Base-by-base conservation (phyloP, 2,797 vertebrate genomes). In the Babyrousa celebensis region DNA sequence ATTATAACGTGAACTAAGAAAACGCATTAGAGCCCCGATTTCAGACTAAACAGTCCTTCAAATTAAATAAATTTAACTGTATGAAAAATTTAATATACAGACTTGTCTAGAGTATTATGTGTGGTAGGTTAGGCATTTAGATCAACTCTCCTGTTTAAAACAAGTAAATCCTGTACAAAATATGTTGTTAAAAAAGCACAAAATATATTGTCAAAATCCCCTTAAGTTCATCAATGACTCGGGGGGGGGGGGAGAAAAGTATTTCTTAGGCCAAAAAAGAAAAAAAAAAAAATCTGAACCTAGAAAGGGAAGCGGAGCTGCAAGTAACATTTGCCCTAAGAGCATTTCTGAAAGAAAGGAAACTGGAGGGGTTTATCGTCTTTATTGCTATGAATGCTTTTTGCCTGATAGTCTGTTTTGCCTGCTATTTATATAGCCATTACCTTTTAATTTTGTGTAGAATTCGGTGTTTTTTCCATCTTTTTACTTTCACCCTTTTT, bases 21-120 rank as follows among this genome's bases (percentile, higher is more conserved):
- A 86, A 92, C 82, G 63, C 83, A 87, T 56, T 62, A 87, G 89
- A 67, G 20, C 56, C 15, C 32, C 60, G 27, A 92, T 65, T 95
- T 96, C 43, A 87, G 54, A 95, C 54, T 94, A 94, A 90, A 84
- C 40, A 79, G 83, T 62, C 40, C 36, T 93, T 90, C 48, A 95
- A 90, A 85, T 93, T 80, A 94, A 92, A 85, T 92, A 70, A 70
- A 85, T 63, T 48, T 60, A 84, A 88, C 27, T 80, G 6, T 68
- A 67, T 85, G 72, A 90, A 84, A 91, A 94, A 20, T 27, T 78
- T 70, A 89, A 65, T 85, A 62, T 65, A 74, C 54, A 83, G 70
- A 83, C n/a, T 83, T 36, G 12, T 56, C 86, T 67, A 75, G 60
- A 87, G 11, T 85, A 87, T 74, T 85, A 86, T 56, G 40, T 85